A percentile compares a stretch with the other conserved stretches of the same genome.
Evolutionary conservation across 2,113 vertebrate genomes (phyloP).

Genomic region (Heterocephalus glaber): DNA sequence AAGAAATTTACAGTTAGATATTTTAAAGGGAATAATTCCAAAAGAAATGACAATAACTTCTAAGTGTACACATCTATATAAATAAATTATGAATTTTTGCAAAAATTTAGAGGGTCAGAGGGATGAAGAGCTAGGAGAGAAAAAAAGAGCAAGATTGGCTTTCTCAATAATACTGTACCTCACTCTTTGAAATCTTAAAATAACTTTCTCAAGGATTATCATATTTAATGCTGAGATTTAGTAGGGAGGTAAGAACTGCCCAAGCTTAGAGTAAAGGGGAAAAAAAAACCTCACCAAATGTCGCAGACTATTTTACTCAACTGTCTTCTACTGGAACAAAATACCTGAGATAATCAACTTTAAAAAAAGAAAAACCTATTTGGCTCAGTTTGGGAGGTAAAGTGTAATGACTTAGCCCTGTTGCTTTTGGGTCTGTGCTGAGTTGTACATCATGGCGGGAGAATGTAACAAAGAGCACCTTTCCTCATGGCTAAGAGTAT

Average conservation of each 20-base stretch:
- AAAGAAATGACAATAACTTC: constrained; percentile 31
- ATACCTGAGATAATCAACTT: neutral
- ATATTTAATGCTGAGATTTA: neutral
- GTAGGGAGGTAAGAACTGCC: neutral
- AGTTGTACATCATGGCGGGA: neutral
- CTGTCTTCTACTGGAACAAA: neutral
- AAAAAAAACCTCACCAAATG: neutral
- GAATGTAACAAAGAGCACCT: fast-evolving
- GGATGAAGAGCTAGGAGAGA: neutral
- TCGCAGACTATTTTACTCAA: neutral
- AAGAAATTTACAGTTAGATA: neutral
- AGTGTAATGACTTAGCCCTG: neutral
- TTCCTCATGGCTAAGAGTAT: neutral
- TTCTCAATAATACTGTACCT: neutral
- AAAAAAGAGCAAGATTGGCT: neutral
- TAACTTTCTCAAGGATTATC: neutral
- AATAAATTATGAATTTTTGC: neutral
- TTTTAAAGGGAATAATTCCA: constrained; percentile 38
- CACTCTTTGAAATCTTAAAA: neutral
- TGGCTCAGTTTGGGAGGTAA: neutral
- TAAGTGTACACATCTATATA: neutral
- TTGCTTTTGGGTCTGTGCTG: neutral
- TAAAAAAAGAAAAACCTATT: neutral
- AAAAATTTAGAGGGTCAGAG: constrained; percentile 8
- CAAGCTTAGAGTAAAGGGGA: neutral